These are phyloP conservation scores for Xiphophorus hellerii DNA, from an alignment of 2,113 vertebrate species.

Conservation along the genomic window DNA sequence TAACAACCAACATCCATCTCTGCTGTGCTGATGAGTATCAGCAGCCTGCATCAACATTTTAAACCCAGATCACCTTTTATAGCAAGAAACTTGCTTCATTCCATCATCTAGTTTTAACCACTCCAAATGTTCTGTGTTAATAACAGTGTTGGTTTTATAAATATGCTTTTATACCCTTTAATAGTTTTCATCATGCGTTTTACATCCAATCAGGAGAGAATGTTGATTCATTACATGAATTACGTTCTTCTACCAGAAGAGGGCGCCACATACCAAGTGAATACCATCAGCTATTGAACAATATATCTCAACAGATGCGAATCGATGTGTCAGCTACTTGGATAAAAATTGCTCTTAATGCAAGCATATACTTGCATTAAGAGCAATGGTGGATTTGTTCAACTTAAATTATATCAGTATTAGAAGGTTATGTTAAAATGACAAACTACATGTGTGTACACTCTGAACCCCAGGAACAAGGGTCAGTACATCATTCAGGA, in stretches of 20 bases:
- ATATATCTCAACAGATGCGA: background rate
- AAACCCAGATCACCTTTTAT: constrained; percentile 45
- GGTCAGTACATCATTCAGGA: constrained; percentile 45
- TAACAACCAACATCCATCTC: constrained; percentile 36
- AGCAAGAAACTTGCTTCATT: constrained; percentile 27
- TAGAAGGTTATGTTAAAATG: constrained; percentile 5
- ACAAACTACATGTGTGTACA: constrained; percentile 18
- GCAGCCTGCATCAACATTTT: constrained; percentile 11
- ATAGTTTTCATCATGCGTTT: constrained; percentile 19
- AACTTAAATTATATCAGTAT: constrained; percentile 12
- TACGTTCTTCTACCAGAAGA: constrained; percentile 50
- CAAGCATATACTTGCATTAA: background rate
- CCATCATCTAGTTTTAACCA: constrained; percentile 38
- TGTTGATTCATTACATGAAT: background rate
- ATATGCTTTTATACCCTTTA: constrained; percentile 16
- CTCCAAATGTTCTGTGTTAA: constrained; percentile 48
- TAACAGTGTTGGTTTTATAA: constrained; percentile 16
- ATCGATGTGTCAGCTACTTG: background rate
- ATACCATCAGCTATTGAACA: background rate
- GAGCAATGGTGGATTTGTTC: constrained; percentile 19
- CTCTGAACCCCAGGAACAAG: constrained; percentile 48
- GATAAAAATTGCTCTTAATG: no score
- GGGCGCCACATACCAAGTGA: constrained; percentile 50
- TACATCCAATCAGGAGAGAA: background rate
- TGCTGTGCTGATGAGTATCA: constrained; percentile 38